Evolutionary conservation across 2,113 vertebrate genomes (phyloP), one percentile per base, ranked within the genome.

Genomic region (Larimichthys polyactis): DNA sequence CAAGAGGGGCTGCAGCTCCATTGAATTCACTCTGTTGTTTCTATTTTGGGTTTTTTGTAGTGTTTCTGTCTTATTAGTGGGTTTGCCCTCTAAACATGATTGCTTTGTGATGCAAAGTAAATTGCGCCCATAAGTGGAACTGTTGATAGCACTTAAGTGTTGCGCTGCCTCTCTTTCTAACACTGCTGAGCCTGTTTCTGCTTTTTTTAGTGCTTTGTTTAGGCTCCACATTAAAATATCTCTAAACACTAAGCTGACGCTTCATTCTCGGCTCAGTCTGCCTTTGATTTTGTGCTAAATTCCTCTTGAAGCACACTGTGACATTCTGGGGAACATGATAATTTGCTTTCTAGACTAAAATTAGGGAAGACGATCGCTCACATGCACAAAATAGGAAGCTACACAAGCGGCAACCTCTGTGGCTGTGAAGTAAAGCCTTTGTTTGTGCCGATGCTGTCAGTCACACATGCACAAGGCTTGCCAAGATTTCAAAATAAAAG

Each of bases 71-170:
- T 86, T 75, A 78, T 79, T 77, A 86, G 79, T 63, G 73, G 75
- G 48, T 73, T 71, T 82, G 73, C 69, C 62, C 71, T 91, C 79
- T 81, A 55, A 71, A 46, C 83, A 84, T 40, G 60, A 81, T 85
- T 71, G 78, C 74, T 86, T 90, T 91, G 85, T 91, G 86, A 94
- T 93, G 93, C 90, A 81, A 87, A 93, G 65, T 84, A 82, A 93
- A 93, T 83, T 84, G 66, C 57, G 11, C 65, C 64, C 63, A 19
- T 82, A 79, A 83, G 87, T 83, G 85, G 89, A 63, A 9, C 20
- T 79, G 69, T 64, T 78, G 62, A 65, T 52, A 11, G 67, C 71
- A 40, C 84, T 82, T 22, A 36, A 71, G 60, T 52, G 57, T 74
- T 63, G 52, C 8, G 9, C 55, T 49, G 52, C 40, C 74, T 67